A percentile compares a stretch with the other conserved stretches of the same genome.
Conservation (phyloP, 2,888 invertebrate species). For the Plemyria rubiginata region DNA sequence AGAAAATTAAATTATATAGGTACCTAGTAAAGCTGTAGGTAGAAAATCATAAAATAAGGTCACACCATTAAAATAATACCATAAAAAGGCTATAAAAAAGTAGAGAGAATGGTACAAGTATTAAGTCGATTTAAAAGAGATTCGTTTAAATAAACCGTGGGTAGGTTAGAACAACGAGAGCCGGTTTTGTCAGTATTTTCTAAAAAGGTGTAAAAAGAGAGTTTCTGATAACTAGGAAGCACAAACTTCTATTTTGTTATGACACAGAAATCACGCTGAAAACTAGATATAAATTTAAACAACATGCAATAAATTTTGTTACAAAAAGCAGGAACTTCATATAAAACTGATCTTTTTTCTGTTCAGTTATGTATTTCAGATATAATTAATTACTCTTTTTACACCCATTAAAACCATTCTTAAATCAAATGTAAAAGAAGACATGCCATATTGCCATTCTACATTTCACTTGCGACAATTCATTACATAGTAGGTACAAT, state of each 20-base stretch:
- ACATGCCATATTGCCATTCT: background rate
- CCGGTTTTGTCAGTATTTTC: slow-evolving; percentile 8
- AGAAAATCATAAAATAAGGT: slow-evolving; percentile 11
- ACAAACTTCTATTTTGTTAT: too few relatives aligned
- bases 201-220: slow-evolving; percentile 8
- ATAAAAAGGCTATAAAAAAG: slow-evolving; percentile 12
- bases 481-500: slow-evolving; percentile 3
- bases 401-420: background rate
- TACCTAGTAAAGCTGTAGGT: background rate
- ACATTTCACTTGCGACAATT: slow-evolving; percentile 11
- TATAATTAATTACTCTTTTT: slow-evolving; percentile 1
- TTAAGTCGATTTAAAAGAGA: slow-evolving; percentile 29
- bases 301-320: too few relatives aligned
- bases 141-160: slow-evolving; percentile 14
- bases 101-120: slow-evolving; percentile 21
- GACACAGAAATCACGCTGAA: too few relatives aligned
- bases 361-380: background rate
- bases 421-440: background rate
- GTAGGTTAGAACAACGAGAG: slow-evolving; percentile 11
- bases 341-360: too few relatives aligned
- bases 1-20: slow-evolving; percentile 2
- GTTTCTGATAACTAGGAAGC: background rate
- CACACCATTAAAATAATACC: slow-evolving; percentile 5
- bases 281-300: too few relatives aligned
- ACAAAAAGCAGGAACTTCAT: too few relatives aligned